phyloP scores from a whole-genome alignment of 1,140 invertebrate genomes.

The Achroia grisella region DNA sequence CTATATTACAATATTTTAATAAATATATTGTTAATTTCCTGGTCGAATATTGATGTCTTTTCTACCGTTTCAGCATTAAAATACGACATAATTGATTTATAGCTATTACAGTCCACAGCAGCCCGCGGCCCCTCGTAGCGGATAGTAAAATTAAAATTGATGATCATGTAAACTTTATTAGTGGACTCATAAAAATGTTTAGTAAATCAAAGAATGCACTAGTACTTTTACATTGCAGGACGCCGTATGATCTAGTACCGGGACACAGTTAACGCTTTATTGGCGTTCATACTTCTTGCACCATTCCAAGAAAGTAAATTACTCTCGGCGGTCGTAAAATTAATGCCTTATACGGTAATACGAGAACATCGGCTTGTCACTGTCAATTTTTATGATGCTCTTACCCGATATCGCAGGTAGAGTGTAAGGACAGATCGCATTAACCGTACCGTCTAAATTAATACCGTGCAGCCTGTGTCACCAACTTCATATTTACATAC shows the following conservation, averaged over 20 bases:
- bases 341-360: slow-evolving; percentile 55
- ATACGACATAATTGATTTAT: slow-evolving; percentile 42
- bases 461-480: too few species aligned
- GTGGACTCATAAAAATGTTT: slow-evolving; percentile 45
- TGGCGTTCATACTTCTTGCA: slow-evolving; percentile 52
- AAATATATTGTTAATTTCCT: too few species aligned
- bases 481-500: too few species aligned
- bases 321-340: slow-evolving; percentile 53
- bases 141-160: slow-evolving; percentile 66
- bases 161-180: slow-evolving; percentile 64
- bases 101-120: slow-evolving; percentile 19
- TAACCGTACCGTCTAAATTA: too few species aligned
- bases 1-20: too few species aligned
- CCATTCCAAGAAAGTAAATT: slow-evolving; percentile 64
- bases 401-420: slow-evolving; percentile 34
- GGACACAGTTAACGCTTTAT: slow-evolving; percentile 51
- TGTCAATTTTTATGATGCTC: slow-evolving; percentile 60
- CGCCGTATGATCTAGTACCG: slow-evolving; percentile 38
- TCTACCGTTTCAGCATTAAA: background rate
- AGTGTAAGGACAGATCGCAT: slow-evolving; percentile 1
- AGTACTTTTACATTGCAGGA: slow-evolving; percentile 10
- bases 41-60: too few species aligned
- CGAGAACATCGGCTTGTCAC: slow-evolving; percentile 45
- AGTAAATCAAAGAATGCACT: slow-evolving; percentile 46
- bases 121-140: slow-evolving; percentile 30